Conservation (phyloP, 1,140 invertebrate species). For the Drosophila tristis region DNA sequence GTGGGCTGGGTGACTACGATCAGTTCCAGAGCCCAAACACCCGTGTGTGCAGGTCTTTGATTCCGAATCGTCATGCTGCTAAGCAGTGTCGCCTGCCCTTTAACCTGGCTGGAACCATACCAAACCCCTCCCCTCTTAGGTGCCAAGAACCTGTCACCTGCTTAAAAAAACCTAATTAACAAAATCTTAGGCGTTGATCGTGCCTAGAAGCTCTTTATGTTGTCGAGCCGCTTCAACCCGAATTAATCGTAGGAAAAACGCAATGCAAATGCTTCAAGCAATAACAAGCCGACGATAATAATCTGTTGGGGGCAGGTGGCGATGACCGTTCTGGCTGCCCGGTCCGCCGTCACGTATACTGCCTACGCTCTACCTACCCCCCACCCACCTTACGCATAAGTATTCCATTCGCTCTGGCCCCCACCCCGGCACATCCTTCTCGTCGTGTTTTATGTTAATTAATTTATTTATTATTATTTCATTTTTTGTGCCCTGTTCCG, state of each 20-base stretch:
- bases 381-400: neutral
- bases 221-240: no score
- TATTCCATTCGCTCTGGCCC: neutral
- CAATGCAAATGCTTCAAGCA: conserved; percentile 61
- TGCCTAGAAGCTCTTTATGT: no score
- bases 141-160: no score
- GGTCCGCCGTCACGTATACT: conserved; percentile 65
- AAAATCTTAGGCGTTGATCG: no score
- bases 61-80: no score
- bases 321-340: conserved; percentile 47
- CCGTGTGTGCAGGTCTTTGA: no score
- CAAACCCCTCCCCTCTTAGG: no score
- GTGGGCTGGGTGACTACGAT: no score
- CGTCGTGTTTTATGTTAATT: conserved; percentile 73
- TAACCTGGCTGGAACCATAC: no score
- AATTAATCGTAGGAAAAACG: neutral
- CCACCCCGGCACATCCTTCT: neutral
- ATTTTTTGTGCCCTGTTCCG: conserved; percentile 21
- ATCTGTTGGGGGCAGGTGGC: conserved; percentile 35
- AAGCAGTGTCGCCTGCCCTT: no score
- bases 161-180: no score
- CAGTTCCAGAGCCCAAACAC: no score
- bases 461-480: conserved; percentile 81
- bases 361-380: neutral
- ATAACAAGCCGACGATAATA: conserved; percentile 74